Evolutionary conservation across 2,888 invertebrate species (phyloP).

Genomic region (Lasioglossum lativentre): DNA sequence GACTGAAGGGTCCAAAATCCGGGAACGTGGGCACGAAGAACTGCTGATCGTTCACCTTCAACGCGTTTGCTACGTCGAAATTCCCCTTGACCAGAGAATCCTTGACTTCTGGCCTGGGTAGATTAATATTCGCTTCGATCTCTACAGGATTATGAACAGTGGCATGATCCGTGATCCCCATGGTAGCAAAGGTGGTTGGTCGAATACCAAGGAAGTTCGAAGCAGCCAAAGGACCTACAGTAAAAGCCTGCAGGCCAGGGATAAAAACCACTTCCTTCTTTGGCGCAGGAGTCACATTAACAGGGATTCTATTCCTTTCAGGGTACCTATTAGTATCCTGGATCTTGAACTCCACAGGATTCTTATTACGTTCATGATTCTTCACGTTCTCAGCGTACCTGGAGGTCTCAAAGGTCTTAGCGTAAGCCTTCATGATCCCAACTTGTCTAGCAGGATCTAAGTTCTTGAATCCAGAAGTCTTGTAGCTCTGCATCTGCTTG

Average conservation of each 20-base stretch:
- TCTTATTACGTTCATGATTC: conserved; percentile 2
- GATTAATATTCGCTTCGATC: conserved; percentile 24
- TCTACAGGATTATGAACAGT: conserved; percentile 34
- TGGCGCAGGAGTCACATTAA: not conserved
- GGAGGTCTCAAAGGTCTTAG: not conserved
- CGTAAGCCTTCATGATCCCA: not conserved
- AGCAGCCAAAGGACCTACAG: not conserved
- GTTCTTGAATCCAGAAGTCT: not conserved
- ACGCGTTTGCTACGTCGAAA: not conserved
- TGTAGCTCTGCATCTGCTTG: not conserved
- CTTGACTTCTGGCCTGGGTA: conserved; percentile 1
- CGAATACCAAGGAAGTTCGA: not conserved
- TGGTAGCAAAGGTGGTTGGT: conserved; percentile 6
- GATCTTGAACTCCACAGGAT: not conserved
- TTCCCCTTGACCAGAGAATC: not conserved
- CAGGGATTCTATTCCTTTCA: not conserved
- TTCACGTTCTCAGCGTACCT: not conserved
- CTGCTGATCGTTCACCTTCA: conserved; percentile 2
- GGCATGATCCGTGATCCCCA: conserved; percentile 13
- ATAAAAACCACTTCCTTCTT: not conserved
- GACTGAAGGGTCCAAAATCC: conserved; percentile 49
- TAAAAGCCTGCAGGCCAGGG: not conserved
- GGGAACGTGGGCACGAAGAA: conserved; percentile 41
- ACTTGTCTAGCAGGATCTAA: not conserved
- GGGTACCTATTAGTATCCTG: not conserved